Evolutionary conservation across 1,140 invertebrate species (phyloP), one percentile per base, ranked within the genome.

Genomic region (Temnothorax nylanderi): DNA sequence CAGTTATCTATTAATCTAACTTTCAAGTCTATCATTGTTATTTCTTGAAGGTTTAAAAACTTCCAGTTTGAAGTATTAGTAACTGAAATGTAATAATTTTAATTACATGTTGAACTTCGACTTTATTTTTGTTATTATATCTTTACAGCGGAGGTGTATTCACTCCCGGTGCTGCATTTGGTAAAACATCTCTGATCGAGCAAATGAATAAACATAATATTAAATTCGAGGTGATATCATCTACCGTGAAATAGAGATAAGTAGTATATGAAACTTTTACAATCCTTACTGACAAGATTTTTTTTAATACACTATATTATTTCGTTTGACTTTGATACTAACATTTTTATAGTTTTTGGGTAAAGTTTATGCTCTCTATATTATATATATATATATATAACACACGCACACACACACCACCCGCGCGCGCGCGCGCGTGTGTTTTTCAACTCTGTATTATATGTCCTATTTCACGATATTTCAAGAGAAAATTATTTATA

Each of bases 101-200:
- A 16, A 41, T 41, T 41, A 44, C 10, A 41, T 16, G 8, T 67
- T 80, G 0, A 34, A 32, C 13, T n/a, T 49, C 5, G 0, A 3
- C 4, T 72, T 72, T 47, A 58, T 34, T 47, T 21, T 37, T 67
- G 32, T 34, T 62, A 41, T 41, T 41, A 8, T 62, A 34, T 51
- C 26, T 72, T 93, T 95, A 72, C 90, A 96, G 96, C 16, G 95
- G 96, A 8, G 96, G 96, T 49, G 95, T 96, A 3, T 49, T 96
- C 13, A 89, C 95, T 18, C 94, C 96, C 44, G 96, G 95, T 18
- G 94, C 94, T 34, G 95, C 95, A 13, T 96, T 98, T 94, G 93
- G 92, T 1, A 96, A 97, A 77, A 98, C 97, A 2, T 95, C 94
- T 16, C 92, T 98, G 11, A 95, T 97, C 7, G 95, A 97, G 34